phyloP scores from a whole-genome alignment of 2,797 vertebrate species.

The Bradypodion ventrale region DNA sequence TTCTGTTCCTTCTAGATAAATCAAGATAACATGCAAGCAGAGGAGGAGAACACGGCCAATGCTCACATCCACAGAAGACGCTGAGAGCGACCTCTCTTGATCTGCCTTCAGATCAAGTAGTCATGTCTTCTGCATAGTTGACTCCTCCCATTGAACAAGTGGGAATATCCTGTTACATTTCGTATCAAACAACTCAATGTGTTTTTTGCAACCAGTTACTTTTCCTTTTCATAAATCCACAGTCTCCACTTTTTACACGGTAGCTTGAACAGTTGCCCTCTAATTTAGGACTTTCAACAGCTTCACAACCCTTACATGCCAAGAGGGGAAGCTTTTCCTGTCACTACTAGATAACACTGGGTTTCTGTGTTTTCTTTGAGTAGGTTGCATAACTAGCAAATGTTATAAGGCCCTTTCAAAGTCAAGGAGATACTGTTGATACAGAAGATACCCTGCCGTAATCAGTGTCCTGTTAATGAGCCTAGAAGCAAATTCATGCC shows the following conservation, averaged over 20 bases:
- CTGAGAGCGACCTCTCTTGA: conserved; percentile 59
- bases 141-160: conserved; percentile 37
- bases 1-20: conserved; percentile 75
- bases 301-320: background rate
- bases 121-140: conserved; percentile 57
- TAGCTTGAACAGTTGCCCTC: background rate
- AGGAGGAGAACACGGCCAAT: conserved; percentile 67
- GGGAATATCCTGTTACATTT: background rate
- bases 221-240: background rate
- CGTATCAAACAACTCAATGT: background rate
- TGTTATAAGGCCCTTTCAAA: no score
- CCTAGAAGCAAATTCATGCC: background rate
- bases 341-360: no score
- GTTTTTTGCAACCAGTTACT: no score
- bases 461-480: background rate
- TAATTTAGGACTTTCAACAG: background rate
- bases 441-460: background rate
- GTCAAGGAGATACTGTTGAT: background rate
- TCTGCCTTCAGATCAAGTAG: conserved; percentile 76
- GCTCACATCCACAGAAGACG: conserved; percentile 71
- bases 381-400: no score
- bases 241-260: conserved; percentile 40
- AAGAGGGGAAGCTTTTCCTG: background rate
- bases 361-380: no score
- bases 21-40: conserved; percentile 75